Percentiles rank a stretch among this genome's conserved stretches.
phyloP scores from a whole-genome alignment of 2,113 vertebrate species.

The Melanerpes formicivorus region DNA sequence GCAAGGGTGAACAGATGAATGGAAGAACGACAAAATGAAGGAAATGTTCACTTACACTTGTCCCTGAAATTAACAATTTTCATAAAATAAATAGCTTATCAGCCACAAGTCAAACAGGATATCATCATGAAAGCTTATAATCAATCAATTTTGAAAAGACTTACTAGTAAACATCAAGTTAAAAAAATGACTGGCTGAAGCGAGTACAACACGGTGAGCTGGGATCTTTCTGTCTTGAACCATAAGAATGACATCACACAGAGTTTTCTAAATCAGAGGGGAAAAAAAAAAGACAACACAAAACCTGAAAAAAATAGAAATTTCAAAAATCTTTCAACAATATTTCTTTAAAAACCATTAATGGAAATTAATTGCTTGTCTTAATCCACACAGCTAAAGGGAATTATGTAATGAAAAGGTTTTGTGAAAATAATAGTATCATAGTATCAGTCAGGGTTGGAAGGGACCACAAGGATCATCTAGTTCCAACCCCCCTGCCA shows the following conservation, averaged over 20 bases:
- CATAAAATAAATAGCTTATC: neutral
- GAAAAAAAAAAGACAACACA: neutral
- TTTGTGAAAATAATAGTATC: neutral
- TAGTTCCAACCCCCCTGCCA: no score
- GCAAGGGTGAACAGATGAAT: neutral
- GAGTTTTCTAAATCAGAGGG: slow-evolving; percentile 82
- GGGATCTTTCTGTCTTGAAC: slow-evolving; percentile 93
- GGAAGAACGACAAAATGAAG: neutral
- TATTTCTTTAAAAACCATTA: neutral
- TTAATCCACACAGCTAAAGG: neutral
- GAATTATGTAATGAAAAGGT: neutral
- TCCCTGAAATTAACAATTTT: neutral
- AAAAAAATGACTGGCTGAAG: slow-evolving; percentile 96
- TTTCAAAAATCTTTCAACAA: neutral
- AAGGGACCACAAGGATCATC: no score
- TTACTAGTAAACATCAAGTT: slow-evolving; percentile 99
- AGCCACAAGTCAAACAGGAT: neutral
- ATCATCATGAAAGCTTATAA: neutral
- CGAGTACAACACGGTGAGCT: slow-evolving; percentile 93
- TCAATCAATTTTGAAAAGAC: slow-evolving; percentile 40
- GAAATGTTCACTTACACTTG: neutral
- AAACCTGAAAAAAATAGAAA: neutral
- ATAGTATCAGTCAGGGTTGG: no score
- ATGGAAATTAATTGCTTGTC: neutral
- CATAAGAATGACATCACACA: slow-evolving; percentile 94